These are phyloP conservation scores for Zaprionus lachaisei DNA, from an alignment of 1,140 invertebrate genomes.

Conservation along the genomic window DNA sequence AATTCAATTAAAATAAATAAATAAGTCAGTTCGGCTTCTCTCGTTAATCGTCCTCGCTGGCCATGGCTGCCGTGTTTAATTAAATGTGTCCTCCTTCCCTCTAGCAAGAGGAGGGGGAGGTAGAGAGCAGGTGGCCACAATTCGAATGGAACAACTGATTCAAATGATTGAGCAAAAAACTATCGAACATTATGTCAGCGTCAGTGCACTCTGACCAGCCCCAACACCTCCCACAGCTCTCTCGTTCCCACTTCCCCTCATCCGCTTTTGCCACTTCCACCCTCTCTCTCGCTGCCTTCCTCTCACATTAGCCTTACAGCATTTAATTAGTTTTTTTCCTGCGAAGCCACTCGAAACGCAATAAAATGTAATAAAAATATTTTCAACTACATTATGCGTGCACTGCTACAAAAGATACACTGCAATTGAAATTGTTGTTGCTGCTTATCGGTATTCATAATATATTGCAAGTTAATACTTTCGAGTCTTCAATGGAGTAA, in stretches of 20 bases:
- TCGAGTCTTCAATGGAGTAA: background rate
- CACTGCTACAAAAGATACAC: background rate
- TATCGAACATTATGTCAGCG: constrained; percentile 4
- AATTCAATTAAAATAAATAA: constrained; percentile 51
- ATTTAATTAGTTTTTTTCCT: constrained; percentile 44
- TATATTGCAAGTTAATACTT: constrained; percentile 14
- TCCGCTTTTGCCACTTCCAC: too few relatives aligned
- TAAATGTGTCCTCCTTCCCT: constrained; percentile 24
- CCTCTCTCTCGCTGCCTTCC: background rate
- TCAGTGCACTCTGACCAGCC: background rate
- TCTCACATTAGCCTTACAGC: constrained; percentile 3
- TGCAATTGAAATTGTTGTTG: background rate
- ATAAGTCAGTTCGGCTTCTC: constrained; percentile 32
- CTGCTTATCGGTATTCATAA: background rate
- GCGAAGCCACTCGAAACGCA: constrained; percentile 20
- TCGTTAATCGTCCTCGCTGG: constrained; percentile 11
- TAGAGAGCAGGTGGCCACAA: background rate
- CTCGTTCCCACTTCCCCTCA: background rate
- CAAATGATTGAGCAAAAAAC: constrained; percentile 17
- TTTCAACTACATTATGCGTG: background rate
- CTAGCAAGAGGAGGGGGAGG: background rate
- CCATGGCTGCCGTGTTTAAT: constrained; percentile 31
- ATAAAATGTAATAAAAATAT: constrained; percentile 35
- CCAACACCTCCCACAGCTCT: background rate
- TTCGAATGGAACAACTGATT: constrained; percentile 18